These are phyloP conservation scores for Mustela nigripes DNA, from an alignment of 2,113 vertebrate genomes.

Conservation along the genomic window DNA sequence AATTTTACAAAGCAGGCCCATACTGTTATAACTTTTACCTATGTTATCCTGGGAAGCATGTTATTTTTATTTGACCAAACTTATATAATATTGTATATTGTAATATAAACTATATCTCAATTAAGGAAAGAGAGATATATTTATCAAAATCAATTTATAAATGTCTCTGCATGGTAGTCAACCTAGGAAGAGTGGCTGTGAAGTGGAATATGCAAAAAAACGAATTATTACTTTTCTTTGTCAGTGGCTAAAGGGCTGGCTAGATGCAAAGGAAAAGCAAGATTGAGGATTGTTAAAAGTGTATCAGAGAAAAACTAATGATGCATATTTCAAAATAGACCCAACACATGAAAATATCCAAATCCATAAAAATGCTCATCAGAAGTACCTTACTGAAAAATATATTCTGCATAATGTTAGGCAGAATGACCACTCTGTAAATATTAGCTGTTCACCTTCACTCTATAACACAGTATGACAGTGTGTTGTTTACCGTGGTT, in stretches of 20 bases:
- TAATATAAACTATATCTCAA: neutral
- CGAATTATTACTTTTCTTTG: neutral
- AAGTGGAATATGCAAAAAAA: neutral
- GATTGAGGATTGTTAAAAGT: neutral
- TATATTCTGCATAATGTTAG: neutral
- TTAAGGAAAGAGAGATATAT: too few species aligned
- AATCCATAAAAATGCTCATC: neutral
- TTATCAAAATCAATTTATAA: constrained; percentile 1
- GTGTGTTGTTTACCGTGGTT: neutral
- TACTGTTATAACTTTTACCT: neutral
- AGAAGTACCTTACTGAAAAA: neutral
- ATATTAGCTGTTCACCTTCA: neutral
- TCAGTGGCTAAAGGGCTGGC: neutral
- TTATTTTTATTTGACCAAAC: neutral
- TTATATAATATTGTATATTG: neutral
- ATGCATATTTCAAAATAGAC: neutral
- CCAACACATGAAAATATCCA: neutral
- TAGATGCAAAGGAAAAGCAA: neutral
- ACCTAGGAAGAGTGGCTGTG: neutral
- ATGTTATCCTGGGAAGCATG: neutral
- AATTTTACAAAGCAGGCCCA: neutral
- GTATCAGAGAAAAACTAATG: neutral
- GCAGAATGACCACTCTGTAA: neutral
- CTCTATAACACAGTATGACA: neutral
- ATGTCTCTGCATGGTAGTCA: neutral